A percentile compares a stretch with the other conserved stretches of the same genome.
These are phyloP conservation scores for Chymomyza fuscimana DNA, from an alignment of 2,888 invertebrate species.

Conservation along the genomic window DNA sequence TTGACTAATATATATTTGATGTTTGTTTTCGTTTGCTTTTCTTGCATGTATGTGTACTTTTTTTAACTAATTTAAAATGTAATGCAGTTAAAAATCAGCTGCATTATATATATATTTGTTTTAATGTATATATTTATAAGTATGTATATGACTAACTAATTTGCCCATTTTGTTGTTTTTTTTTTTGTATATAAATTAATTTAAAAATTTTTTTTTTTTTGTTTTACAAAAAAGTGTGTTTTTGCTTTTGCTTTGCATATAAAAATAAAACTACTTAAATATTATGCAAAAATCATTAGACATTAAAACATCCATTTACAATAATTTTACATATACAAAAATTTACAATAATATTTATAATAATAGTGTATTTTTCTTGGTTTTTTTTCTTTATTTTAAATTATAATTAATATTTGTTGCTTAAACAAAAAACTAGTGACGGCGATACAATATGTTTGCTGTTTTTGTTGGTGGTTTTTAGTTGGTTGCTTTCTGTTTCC, in stretches of 20 bases:
- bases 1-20: constrained; percentile 32
- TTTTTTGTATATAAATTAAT: constrained; percentile 53
- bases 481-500: constrained; percentile 53
- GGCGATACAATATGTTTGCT: neutral
- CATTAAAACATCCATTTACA: constrained; percentile 16
- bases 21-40: constrained; percentile 38
- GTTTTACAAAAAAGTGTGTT: constrained; percentile 24
- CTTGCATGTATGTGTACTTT: constrained; percentile 37
- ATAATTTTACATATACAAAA: constrained; percentile 15
- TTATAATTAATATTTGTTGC: constrained; percentile 32
- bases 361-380: constrained; percentile 47
- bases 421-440: neutral
- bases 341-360: constrained; percentile 44
- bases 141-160: constrained; percentile 53
- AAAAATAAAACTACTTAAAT: constrained; percentile 67
- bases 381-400: constrained; percentile 15
- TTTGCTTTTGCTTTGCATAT: constrained; percentile 54
- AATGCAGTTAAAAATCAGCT: constrained; percentile 32
- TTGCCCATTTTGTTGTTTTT: constrained; percentile 38
- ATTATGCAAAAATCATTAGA: constrained; percentile 58
- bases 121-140: constrained; percentile 29
- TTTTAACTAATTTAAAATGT: constrained; percentile 32
- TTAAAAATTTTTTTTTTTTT: constrained; percentile 37
- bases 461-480: constrained; percentile 24
- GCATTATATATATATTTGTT: constrained; percentile 1